A percentile compares a stretch with the other conserved stretches of the same genome.
Conservation (phyloP, 1,140 invertebrate genomes). For the Drosophila carrolli region DNA sequence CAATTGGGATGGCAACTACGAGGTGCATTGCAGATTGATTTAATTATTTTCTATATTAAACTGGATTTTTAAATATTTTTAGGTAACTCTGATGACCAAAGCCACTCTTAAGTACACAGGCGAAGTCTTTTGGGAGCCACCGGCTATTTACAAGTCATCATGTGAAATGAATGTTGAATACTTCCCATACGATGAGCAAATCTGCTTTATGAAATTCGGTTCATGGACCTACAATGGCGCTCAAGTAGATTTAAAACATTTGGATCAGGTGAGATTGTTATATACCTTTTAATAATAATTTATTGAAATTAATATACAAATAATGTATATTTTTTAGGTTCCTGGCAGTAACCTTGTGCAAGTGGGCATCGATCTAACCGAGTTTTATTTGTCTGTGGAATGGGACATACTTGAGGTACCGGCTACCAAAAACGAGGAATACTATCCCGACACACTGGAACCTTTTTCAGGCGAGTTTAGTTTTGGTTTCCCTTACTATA, state of each 20-base stretch:
- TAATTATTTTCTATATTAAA: too few relatives aligned
- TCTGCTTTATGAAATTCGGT: conserved; percentile 97
- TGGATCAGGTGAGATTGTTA: conserved; percentile 87
- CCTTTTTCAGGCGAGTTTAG: conserved; percentile 90
- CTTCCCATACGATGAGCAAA: conserved; percentile 97
- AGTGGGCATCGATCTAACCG: conserved; percentile 94
- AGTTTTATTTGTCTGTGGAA: conserved; percentile 97
- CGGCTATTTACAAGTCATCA: conserved; percentile 99
- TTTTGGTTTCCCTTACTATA: background rate
- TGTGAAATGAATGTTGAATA: conserved; percentile 98
- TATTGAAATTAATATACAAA: background rate
- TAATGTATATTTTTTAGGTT: conserved; percentile 71
- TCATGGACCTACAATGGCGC: conserved; percentile 97
- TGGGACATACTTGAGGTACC: conserved; percentile 97
- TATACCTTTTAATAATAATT: background rate
- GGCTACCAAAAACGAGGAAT: conserved; percentile 95
- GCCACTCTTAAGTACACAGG: conserved; percentile 95
- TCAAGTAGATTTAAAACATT: conserved; percentile 95
- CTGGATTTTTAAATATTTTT: background rate
- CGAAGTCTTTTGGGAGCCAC: conserved; percentile 98
- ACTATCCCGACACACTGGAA: conserved; percentile 93
- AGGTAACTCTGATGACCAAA: conserved; percentile 98
- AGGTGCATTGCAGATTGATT: conserved; percentile 84
- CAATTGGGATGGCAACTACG: conserved; percentile 98
- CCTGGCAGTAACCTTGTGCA: conserved; percentile 91